phyloP scores from a whole-genome alignment of 1,140 invertebrate species.

The Halictus rubicundus region DNA sequence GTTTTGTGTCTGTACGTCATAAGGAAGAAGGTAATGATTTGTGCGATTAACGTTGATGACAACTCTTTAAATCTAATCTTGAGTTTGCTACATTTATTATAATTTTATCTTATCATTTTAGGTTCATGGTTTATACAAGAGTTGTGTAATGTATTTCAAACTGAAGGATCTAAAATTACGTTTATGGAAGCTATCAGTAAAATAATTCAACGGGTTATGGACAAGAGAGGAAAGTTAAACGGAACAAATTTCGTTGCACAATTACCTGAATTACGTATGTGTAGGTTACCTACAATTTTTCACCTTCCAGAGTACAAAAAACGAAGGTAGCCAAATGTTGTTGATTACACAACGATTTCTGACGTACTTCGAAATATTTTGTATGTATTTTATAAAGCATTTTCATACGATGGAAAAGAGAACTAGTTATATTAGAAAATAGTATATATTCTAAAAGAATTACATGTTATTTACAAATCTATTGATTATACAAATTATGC shows the following conservation, averaged over 20 bases:
- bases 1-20: slow-evolving; percentile 59
- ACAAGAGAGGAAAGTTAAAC: slow-evolving; percentile 36
- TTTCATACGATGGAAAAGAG: neutral
- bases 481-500: neutral
- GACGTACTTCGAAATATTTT: too few species aligned
- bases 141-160: slow-evolving; percentile 62
- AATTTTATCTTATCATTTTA: slow-evolving; percentile 19
- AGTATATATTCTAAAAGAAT: neutral
- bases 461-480: neutral
- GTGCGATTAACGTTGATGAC: neutral
- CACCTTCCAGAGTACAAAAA: slow-evolving; percentile 26
- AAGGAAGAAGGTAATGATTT: slow-evolving; percentile 52
- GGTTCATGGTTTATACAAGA: slow-evolving; percentile 70
- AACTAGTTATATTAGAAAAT: neutral
- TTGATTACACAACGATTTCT: neutral
- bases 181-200: slow-evolving; percentile 23
- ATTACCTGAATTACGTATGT: slow-evolving; percentile 44
- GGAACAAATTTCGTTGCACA: slow-evolving; percentile 31
- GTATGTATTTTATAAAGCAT: neutral
- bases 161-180: slow-evolving; percentile 15
- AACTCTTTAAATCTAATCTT: neutral
- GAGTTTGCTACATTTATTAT: neutral
- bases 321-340: neutral
- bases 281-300: slow-evolving; percentile 49
- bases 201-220: slow-evolving; percentile 39